Evolutionary conservation across 2,797 vertebrate genomes (phyloP).

Genomic region (Urophycis tenuis): DNA sequence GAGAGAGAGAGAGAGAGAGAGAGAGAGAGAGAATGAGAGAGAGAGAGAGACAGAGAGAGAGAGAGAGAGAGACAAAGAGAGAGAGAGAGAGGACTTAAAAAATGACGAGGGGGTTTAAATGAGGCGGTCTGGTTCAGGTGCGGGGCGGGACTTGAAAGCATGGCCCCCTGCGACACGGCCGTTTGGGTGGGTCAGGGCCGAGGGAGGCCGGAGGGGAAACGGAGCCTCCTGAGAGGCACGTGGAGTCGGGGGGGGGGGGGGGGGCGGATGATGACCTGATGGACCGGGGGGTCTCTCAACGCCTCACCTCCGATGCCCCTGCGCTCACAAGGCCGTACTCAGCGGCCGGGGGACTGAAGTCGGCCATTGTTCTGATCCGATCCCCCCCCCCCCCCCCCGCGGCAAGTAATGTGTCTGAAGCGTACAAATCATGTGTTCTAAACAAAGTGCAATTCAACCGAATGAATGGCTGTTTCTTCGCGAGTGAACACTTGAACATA

Average conservation of each 20-base stretch:
- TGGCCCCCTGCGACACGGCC: not conserved
- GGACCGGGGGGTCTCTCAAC: not conserved
- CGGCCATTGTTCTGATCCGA: not conserved
- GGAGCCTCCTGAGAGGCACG: not conserved
- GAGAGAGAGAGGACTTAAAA: no score
- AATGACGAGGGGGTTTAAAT: not conserved
- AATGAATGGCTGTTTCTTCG: not conserved
- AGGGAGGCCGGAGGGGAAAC: not conserved
- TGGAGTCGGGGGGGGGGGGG: not conserved
- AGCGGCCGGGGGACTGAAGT: not conserved
- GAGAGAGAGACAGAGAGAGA: no score
- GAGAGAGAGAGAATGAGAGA: constrained; percentile 5
- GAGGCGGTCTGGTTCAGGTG: not conserved
- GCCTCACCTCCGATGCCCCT: no score
- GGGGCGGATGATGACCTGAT: no score
- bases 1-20: constrained; percentile 15
- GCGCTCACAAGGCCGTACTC: not conserved
- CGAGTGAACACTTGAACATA: not conserved
- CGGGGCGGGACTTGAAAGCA: not conserved
- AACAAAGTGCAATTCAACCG: not conserved
- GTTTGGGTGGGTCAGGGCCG: not conserved
- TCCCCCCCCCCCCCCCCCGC: not conserved
- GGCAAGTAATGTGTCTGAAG: not conserved
- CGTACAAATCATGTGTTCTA: not conserved
- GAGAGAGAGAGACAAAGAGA: no score